Evolutionary conservation across 2,113 vertebrate species (phyloP), one percentile per base, ranked within the genome.

Genomic region (Ptychochromis oligacanthus): DNA sequence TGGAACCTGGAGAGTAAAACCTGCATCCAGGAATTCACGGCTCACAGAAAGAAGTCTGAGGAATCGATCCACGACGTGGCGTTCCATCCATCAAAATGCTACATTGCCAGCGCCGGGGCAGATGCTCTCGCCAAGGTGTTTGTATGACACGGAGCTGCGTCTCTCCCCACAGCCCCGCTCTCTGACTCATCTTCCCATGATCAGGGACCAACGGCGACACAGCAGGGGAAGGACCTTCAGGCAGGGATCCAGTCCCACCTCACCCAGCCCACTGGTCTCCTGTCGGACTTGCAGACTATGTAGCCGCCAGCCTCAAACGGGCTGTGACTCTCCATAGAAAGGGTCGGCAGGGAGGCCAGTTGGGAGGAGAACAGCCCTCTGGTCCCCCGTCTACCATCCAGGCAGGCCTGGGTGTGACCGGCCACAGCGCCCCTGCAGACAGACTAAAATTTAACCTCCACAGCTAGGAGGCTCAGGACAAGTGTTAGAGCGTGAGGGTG

Each of bases 1-100:
- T 99, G 98, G 98, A 99, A 99, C 95, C 96, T 99, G 90, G 98
- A 99, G 93, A 99, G 97, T 95, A 99, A 98, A 96, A 99, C 98
- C 6, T 99, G 98, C 95, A 99, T 99, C 93, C 98, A 99, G 82
- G 98, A 99, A 91, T 99, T 99, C 94, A 99, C 98, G 5, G 98
- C 98, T 88, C 98, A 99, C 96, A 96, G 98, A 90, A 99, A 99
- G 94, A 99, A 99, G 91, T 98, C 96, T 54, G 98, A 99, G 77
- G 98, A 99, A 91, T 97, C 98, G 1, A 99, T 99, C 93, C 96
- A 99, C 46, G 98, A 99, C 65, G 98, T 99, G 95, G 98, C 98
- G 88, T 99, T 99, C 91, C 98, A 99, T 86, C 98, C 98, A 58
- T 97, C 97, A 76, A 99, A 99, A 95, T 98, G 98, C 94, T 99